Base-by-base conservation (phyloP, 1,140 invertebrate genomes). In the Aphelenchoides avenae region DNA sequence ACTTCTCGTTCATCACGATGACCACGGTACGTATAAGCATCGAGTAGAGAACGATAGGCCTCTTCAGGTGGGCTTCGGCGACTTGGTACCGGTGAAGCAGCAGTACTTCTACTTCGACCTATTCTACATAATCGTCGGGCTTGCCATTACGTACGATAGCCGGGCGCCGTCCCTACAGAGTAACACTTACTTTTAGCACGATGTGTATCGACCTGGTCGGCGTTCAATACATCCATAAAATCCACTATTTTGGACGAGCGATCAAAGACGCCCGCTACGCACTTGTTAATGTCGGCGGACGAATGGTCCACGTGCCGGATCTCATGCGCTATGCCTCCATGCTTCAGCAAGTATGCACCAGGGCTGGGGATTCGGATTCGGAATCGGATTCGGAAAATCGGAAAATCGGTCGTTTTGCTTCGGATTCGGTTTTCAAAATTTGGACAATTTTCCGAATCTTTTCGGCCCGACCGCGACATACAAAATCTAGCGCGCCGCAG, bases 181-280 rank as follows among this genome's bases (percentile, higher is more conserved):
- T 37, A 9, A 27, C 20, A 11, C 18, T 7, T 11, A n/a, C 30
- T 52, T 70, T 58, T 47, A 76, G 66, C 5, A 75, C 73, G 9
- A 75, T 75, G 73, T 77, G 75, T 47, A 75, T 75, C 47, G 73
- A 75, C 46, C 47, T 75, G 20, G 75, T 76, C n/a, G 73, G 73
- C 13, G 66, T 77, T 43, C 74, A 75, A 52, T 75, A 75, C 56
- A 75, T 75, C 30, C 49, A 68, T 41, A 75, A 75, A 50, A 75
- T 75, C 42, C 73, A 75, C 50, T 77, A 77, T 53, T 75, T 75
- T 51, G 75, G 75, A 4, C 66, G 73, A 39, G 73, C 72, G 3
- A 77, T 75, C 41, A 71, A 63, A n/a, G 66, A 59, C 40, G 73
- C 73, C 31, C 52, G 75, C 31, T 75, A 67, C 43, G 73, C 73